Base-by-base conservation (phyloP, 2,797 vertebrate genomes). In the Scarus forsteni region DNA sequence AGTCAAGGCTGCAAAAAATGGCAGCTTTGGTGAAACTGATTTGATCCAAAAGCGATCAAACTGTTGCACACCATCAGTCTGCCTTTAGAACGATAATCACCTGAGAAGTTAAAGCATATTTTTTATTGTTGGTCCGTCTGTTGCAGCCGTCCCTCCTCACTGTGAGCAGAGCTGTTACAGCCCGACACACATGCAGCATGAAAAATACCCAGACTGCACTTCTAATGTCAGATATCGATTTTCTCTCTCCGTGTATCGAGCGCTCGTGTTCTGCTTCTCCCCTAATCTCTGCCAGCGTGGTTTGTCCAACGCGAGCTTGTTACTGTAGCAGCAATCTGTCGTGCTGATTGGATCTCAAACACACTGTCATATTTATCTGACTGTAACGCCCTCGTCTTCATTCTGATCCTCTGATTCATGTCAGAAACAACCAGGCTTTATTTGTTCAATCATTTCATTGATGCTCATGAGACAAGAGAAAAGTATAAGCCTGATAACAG, bases 221-320 rank as follows among this genome's bases (percentile, higher is more conserved):
- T 73, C 50, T 57, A 8, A 66, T 14, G 35, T 59, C 46, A 46
- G n/a, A n/a, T 58, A 84, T 81, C 58, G 83, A 84, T 85, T 78
- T 80, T 77, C 45, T 52, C 63, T 34, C 18, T 48, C 38, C 45
- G 38, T 54, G 74, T 60, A 61, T 73, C 56, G 49, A 66, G 77
- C 64, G 40, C 55, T 48, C 56, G 62, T 57, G 50, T 75, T 60
- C 65, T 49, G 55, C 40, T 60, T 63, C 75, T 76, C 38, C 67
- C 65, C 64, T 54, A 36, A 65, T 74, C 62, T 74, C 63, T 67
- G 34, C 68, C 44, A 81, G 56, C 64, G 38, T 40, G 59, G 66
- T 78, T 68, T 46, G 53, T 56, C 46, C 66, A 77, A 67, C 44
- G 65, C 43, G 9, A 16, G 44, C 35, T 65, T n/a, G 12, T 62